Percentiles rank a stretch among this genome's conserved stretches.
Evolutionary conservation across 2,797 vertebrate species (phyloP).

Genomic region (Intellagama lesueurii): DNA sequence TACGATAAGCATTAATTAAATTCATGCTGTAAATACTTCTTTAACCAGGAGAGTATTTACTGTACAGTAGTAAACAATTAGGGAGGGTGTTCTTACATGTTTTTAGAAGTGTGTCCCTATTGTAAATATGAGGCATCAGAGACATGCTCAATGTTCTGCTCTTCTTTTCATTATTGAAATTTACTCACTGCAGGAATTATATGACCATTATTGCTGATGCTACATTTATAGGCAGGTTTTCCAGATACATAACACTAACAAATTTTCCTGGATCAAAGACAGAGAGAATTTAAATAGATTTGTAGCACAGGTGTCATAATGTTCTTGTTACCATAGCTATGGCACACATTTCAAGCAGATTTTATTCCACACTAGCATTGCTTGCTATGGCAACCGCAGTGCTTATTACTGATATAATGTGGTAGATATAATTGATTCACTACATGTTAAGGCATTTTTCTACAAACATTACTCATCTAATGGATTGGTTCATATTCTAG

Average conservation of each 20-base stretch:
- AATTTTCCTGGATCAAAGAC: constrained; percentile 55
- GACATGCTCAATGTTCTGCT: constrained; percentile 34
- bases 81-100: not conserved
- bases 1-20: not conserved
- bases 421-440: constrained; percentile 68
- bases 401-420: constrained; percentile 65
- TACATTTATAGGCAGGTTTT: constrained; percentile 54
- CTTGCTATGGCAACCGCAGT: constrained; percentile 75
- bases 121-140: not conserved
- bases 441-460: constrained; percentile 62
- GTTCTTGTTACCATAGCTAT: constrained; percentile 73
- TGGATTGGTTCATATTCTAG: constrained; percentile 65
- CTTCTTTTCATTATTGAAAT: constrained; percentile 40
- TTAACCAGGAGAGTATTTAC: not conserved
- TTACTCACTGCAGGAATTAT: constrained; percentile 16
- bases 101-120: constrained; percentile 12
- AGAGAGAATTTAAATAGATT: constrained; percentile 55
- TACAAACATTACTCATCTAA: constrained; percentile 61
- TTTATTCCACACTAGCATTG: constrained; percentile 68
- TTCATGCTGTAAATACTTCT: not conserved
- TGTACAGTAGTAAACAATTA: not conserved
- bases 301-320: constrained; percentile 43
- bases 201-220: constrained; percentile 46
- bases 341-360: constrained; percentile 63
- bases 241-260: constrained; percentile 46